Percentiles rank a stretch among this genome's conserved stretches.
These are phyloP conservation scores for Euplagia quadripunctaria DNA, from an alignment of 2,888 invertebrate species.

Conservation along the genomic window DNA sequence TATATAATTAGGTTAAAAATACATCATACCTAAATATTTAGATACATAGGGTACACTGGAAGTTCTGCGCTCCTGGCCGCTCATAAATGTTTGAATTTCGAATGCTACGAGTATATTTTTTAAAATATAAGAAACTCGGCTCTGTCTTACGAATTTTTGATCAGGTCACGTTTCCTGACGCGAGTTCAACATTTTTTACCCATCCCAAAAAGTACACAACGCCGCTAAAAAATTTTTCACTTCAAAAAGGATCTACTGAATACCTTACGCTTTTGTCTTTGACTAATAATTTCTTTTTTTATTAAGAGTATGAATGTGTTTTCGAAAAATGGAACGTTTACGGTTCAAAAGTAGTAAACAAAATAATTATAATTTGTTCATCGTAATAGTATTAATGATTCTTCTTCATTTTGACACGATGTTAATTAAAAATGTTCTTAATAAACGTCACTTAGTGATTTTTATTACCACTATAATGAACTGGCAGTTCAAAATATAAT, in stretches of 20 bases:
- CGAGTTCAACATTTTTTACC: no score
- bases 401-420: slow-evolving; percentile 51
- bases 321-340: neutral
- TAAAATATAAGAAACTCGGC: no score
- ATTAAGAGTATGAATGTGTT: neutral
- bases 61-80: no score
- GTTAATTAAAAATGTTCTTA: slow-evolving; percentile 49
- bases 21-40: no score
- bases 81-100: no score
- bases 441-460: slow-evolving; percentile 63
- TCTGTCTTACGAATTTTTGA: no score
- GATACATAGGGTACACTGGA: no score
- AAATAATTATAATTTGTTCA: slow-evolving; percentile 14
- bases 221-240: no score
- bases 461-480: slow-evolving; percentile 58
- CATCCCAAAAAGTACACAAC: no score
- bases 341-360: neutral
- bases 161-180: no score
- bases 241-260: neutral
- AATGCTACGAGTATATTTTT: no score
- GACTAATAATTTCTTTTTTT: neutral
- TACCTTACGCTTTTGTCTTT: neutral
- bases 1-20: no score
- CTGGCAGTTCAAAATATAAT: slow-evolving; percentile 36
- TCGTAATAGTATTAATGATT: slow-evolving; percentile 8